Base-by-base conservation (phyloP, 1,140 invertebrate species). In the Eriocheir sinensis region DNA sequence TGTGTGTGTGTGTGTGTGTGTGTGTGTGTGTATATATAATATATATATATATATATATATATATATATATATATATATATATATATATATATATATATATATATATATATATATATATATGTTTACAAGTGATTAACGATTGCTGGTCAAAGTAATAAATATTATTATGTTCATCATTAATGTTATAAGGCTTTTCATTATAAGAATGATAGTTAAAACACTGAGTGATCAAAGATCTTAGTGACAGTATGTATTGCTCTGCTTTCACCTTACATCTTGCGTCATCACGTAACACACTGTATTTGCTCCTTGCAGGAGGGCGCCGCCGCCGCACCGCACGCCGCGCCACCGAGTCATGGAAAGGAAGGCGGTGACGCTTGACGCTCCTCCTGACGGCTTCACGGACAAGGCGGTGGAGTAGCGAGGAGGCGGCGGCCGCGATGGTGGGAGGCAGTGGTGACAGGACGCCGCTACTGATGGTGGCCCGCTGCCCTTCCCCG, bases 381-480 rank as follows among this genome's bases (percentile, higher is more conserved):
- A 72, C 32, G 83, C 36, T 17, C 32, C 60, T 30, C 48, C 60
- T 89, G 93, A 81, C 85, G 60, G 41, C 83, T 48, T 38, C 40
- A 36, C 85, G 15, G 44, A 36, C 86, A 27, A 79, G 36, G 38
- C 32, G 93, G 86, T 80, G 60, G 80, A 85, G 81, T 80, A 80
- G 53, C 34, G 48, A 53, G 27, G 48, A 72, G 40, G 44, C 3
- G n/a, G n/a, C 38, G 38, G 41, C 32, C 27, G 79, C 92, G 2
- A 44, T 86, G 53, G 36, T 27, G 53, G 89, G 36, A 80, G 72
- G 40, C 44, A 36, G 90, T 40, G 21, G 60, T 17, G 93, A 94
- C 86, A 90, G 60, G 85, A 81, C 93, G 32, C 93, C 93, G 41
- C 93, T 94, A 38, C 88, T 89, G 27, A 53, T 89, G 41, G 60